phyloP scores from a whole-genome alignment of 2,797 vertebrate species.

The Strix occidentalis region DNA sequence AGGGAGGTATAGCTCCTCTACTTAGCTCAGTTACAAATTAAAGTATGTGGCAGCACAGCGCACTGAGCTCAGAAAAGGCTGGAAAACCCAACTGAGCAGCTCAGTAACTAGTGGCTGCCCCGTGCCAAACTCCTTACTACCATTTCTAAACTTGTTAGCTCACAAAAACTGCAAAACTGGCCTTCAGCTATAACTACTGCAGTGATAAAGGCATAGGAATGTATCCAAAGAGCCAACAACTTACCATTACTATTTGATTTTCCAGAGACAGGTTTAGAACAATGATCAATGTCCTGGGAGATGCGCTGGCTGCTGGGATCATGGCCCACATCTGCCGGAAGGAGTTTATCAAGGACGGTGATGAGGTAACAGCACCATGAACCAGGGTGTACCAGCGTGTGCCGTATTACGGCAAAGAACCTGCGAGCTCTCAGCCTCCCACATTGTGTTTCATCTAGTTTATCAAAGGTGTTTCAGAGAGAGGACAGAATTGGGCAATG shows the following conservation, averaged over 20 bases:
- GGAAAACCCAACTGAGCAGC: background rate
- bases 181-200: background rate
- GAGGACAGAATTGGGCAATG: background rate
- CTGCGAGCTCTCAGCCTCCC: background rate
- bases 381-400: background rate
- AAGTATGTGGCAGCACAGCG: background rate
- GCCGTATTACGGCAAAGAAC: background rate
- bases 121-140: background rate
- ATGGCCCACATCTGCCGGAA: constrained; percentile 98
- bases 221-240: background rate
- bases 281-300: constrained; percentile 98
- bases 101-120: background rate
- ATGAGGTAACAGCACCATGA: constrained; percentile 78
- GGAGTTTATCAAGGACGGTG: constrained; percentile 89
- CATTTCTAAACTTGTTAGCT: background rate
- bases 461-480: background rate
- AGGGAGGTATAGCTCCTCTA: background rate
- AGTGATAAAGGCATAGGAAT: background rate
- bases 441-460: background rate
- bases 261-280: constrained; percentile 95
- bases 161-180: background rate
- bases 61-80: background rate
- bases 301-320: constrained; percentile 93
- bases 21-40: background rate
- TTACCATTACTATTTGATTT: background rate